Percentiles rank a stretch among this genome's conserved stretches.
These are phyloP conservation scores for Linyphia triangularis DNA, from an alignment of 2,888 invertebrate genomes.

Conservation along the genomic window DNA sequence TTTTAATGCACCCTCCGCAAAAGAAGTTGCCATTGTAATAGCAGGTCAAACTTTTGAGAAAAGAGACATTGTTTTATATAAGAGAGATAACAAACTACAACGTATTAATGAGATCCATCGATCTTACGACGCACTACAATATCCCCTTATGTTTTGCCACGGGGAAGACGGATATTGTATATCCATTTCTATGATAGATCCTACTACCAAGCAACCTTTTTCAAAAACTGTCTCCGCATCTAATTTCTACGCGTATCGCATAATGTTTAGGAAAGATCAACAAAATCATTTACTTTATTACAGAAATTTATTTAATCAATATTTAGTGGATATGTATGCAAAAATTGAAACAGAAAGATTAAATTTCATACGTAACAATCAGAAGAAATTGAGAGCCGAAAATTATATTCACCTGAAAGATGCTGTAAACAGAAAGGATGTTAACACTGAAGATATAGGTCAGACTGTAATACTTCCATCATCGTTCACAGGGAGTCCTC, in stretches of 20 bases:
- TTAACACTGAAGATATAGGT: constrained; percentile 15
- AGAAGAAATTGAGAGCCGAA: constrained; percentile 67
- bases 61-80: no score
- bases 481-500: constrained; percentile 9
- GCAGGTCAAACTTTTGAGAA: no score
- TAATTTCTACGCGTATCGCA: neutral
- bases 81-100: no score
- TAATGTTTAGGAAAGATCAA: neutral
- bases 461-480: constrained; percentile 77
- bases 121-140: no score
- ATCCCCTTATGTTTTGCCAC: no score
- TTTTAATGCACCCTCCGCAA: no score
- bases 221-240: neutral
- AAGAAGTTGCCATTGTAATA: no score
- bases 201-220: neutral
- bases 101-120: no score
- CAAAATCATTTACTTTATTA: neutral
- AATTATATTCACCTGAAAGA: constrained; percentile 71
- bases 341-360: neutral
- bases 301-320: neutral
- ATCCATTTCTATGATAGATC: no score
- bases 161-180: no score
- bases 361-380: constrained; percentile 2
- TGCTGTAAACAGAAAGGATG: constrained; percentile 75
- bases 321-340: neutral